Percentiles rank a stretch among this genome's conserved stretches.
phyloP scores from a whole-genome alignment of 2,888 invertebrate genomes.

The Leucophenga montana region DNA sequence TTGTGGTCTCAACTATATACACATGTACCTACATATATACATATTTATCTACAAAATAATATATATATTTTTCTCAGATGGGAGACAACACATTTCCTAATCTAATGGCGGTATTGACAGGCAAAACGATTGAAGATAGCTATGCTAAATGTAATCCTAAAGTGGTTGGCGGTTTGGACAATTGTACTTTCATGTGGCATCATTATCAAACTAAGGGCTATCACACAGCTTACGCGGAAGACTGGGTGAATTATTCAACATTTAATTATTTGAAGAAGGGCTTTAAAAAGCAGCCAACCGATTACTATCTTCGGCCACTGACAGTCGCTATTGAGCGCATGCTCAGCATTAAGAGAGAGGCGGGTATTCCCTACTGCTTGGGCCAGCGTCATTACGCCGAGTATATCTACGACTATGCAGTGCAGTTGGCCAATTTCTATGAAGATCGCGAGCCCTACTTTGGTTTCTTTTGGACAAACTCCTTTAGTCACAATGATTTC shows the following conservation, averaged over 20 bases:
- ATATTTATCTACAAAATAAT: neutral
- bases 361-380: constrained; percentile 76
- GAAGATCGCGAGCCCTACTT: constrained; percentile 76
- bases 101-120: constrained; percentile 86
- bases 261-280: constrained; percentile 80
- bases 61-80: constrained; percentile 74
- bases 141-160: constrained; percentile 74
- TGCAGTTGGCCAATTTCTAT: constrained; percentile 79
- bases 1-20: too few species aligned
- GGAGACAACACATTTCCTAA: constrained; percentile 94
- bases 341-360: constrained; percentile 73
- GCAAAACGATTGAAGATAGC: constrained; percentile 75
- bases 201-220: constrained; percentile 81
- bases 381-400: constrained; percentile 79
- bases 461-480: constrained; percentile 85
- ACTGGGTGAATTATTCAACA: constrained; percentile 80
- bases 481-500: constrained; percentile 81
- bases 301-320: constrained; percentile 85
- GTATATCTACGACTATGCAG: constrained; percentile 79
- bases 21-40: too few species aligned
- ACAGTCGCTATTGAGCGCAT: constrained; percentile 79
- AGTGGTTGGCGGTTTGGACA: constrained; percentile 77
- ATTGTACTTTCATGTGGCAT: constrained; percentile 85
- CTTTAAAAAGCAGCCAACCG: constrained; percentile 83
- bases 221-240: constrained; percentile 86